Base-by-base conservation (phyloP, 2,888 invertebrate species). In the Sisyra nigra region DNA sequence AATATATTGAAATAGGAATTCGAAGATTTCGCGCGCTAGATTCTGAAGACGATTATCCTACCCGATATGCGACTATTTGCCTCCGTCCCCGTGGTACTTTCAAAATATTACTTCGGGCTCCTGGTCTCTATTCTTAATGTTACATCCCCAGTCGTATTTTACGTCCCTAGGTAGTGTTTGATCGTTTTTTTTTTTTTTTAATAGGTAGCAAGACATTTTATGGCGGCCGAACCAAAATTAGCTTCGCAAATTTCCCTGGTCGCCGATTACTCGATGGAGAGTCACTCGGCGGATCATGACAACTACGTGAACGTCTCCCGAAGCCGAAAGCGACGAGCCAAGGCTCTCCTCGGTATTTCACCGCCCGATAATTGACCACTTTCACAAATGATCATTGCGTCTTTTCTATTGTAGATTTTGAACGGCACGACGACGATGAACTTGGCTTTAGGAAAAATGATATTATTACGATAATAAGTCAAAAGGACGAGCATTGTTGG, bases 401-500 rank as follows among this genome's bases (percentile, higher is more conserved):
- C 6, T 9, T 40, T 14, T 35, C 24, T 44, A 34, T 55, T 56
- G 29, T 50, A 74, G 96, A 97, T 67, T 98, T 98, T 68, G 96
- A 97, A 63, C 72, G 96, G 49, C 86, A 93, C 57, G 96, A 96
- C 65, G 96, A 96, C 51, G 97, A 99, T 67, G 98, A 98, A 63
- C 65, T 98, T 43, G 97, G 97, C 7, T 98, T 98, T 63, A 75
- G 94, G 42, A 96, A 93, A 63, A 97, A 98, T 68, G 97, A 99
- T 63, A 88, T 98, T 32, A 94, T 98, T 44, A 97, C 93, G 41
- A 89, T 98, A 36, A 80, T 96, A 18, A 94, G 92, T 56, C 92
- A 92, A 58, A 88, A 91, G 61, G 96, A 97, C 67, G 96, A 97
- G 57, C 94, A 97, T 60, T 97, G 96, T 61, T 97, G 96, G 96